Evolutionary conservation across 2,113 vertebrate genomes (phyloP), one percentile per base, ranked within the genome.

Genomic region (Gyps fulvus): DNA sequence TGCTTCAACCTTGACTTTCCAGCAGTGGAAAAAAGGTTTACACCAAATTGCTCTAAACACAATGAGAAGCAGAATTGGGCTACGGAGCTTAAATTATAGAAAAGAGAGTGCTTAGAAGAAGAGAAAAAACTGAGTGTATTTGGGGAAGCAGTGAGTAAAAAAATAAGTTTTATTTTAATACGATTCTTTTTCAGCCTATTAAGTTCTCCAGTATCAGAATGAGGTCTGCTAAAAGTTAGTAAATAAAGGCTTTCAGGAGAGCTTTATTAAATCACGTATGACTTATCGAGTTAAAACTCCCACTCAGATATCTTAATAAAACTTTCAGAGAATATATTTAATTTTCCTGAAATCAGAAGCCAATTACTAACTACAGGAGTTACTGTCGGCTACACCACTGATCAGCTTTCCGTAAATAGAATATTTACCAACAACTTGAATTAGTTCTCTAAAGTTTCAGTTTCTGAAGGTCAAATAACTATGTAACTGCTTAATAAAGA

Each of bases 391-490:
- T 97, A 96, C 50, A 21, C 52, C 91, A 93, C 89, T 34, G 69
- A 81, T 90, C 40, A 63, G 97, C 94, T 97, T 96, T 97, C 97
- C 96, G 93, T 89, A 95, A 98, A 97, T 58, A 97, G 93, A 97
- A 90, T 97, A 96, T 97, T 97, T 98, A 97, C 94, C 96, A 98
- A 97, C 74, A 97, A 97, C 94, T 97, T 96, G 81, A 95, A 96
- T 98, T 98, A 98, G 96, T 98, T 98, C 97, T 92, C 93, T 87
- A 94, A 98, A 98, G 98, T 98, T 98, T 98, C 95, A 4, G 94
- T 98, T 95, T 97, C 96, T 99, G 99, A 99, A 99, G 99, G 99
- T 99, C 99, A 99, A 98, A 98, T 98, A 97, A 98, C 98, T 98
- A 97, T 98, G 98, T 98, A 98, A 98, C 97, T 98, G 98, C 98